Conservation (phyloP, 2,797 vertebrate species). For the Ataeniobius toweri region DNA sequence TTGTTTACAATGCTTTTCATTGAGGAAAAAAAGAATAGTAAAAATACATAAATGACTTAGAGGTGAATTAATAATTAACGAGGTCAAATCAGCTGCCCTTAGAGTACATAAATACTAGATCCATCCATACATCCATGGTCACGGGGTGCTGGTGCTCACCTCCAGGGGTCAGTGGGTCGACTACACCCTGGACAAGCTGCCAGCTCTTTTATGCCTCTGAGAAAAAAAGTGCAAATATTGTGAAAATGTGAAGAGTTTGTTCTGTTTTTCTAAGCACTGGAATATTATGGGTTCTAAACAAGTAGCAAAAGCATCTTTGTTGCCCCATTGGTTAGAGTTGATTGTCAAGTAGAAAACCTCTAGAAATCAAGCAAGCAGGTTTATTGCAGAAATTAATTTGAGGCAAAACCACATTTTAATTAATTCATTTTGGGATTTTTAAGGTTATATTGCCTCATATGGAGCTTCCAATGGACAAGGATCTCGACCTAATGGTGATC, state of each 20-base stretch:
- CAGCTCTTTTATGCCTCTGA: too few species aligned
- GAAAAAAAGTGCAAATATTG: too few species aligned
- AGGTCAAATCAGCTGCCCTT: background rate
- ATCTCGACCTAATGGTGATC: constrained; percentile 50
- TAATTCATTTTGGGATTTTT: background rate
- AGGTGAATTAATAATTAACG: background rate
- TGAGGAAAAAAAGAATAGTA: background rate
- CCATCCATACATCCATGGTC: background rate
- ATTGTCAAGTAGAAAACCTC: background rate
- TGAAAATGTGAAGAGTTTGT: background rate
- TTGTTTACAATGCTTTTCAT: background rate
- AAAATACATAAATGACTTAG: background rate
- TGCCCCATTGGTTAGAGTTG: background rate
- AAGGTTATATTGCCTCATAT: constrained; percentile 57
- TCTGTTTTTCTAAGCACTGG: background rate
- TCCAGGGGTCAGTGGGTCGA: too few species aligned
- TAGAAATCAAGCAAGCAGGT: background rate
- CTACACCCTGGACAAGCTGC: too few species aligned
- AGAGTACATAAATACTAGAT: background rate
- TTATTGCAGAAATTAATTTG: background rate
- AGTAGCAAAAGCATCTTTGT: background rate
- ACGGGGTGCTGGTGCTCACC: too few species aligned
- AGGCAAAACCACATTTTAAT: background rate
- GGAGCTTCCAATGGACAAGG: constrained; percentile 50
- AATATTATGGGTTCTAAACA: background rate